Evolutionary conservation across 2,888 invertebrate genomes (phyloP).

Genomic region (Panopea generosa): DNA sequence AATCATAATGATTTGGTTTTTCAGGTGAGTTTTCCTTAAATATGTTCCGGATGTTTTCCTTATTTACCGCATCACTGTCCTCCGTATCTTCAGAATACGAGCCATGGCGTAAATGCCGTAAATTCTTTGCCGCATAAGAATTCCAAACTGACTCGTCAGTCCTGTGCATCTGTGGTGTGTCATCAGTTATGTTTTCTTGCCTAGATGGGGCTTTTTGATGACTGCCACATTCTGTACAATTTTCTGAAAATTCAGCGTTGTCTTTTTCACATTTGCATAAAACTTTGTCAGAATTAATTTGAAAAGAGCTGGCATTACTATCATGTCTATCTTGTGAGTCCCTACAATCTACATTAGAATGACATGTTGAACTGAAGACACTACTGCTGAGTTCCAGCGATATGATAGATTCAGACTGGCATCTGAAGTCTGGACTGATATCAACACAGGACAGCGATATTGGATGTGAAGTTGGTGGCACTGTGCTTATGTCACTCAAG

Average conservation of each 20-base stretch:
- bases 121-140: slow-evolving; percentile 78
- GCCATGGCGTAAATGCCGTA: slow-evolving; percentile 77
- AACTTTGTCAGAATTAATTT: not conserved
- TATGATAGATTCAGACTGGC: slow-evolving; percentile 11
- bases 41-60: slow-evolving; percentile 33
- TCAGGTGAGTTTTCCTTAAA: not conserved
- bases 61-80: slow-evolving; percentile 41
- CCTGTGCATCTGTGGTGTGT: slow-evolving; percentile 78
- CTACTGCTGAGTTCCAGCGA: not conserved
- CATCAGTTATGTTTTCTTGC: slow-evolving; percentile 72
- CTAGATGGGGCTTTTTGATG: slow-evolving; percentile 70
- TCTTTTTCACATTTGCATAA: slow-evolving; percentile 5
- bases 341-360: not conserved
- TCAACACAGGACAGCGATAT: slow-evolving; percentile 19
- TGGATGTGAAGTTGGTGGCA: slow-evolving; percentile 5
- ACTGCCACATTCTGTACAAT: slow-evolving; percentile 65
- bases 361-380: not conserved
- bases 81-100: slow-evolving; percentile 74
- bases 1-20: not conserved
- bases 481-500: slow-evolving; percentile 34
- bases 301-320: not conserved
- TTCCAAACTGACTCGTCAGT: slow-evolving; percentile 76
- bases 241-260: not conserved
- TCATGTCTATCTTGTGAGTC: not conserved
- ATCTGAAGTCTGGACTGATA: slow-evolving; percentile 3